phyloP scores from a whole-genome alignment of 2,113 vertebrate species.

The Mesitornis unicolor region DNA sequence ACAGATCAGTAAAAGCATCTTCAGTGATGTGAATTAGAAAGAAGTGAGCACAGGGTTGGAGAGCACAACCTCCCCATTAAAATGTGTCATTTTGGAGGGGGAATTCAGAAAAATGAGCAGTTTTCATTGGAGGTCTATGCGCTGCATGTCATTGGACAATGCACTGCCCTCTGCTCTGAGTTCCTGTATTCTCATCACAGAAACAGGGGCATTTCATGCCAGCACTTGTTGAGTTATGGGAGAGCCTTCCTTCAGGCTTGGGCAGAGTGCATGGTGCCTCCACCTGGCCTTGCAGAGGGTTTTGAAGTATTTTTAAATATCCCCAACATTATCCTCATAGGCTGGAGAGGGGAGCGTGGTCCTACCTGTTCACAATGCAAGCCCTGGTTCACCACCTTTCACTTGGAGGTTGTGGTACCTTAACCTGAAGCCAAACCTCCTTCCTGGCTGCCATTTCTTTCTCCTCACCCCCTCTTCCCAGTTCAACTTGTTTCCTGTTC shows the following conservation, averaged over 20 bases:
- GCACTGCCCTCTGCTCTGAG: not conserved
- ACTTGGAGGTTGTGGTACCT: not conserved
- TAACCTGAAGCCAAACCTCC: not conserved
- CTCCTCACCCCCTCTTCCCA: not conserved
- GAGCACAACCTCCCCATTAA: not conserved
- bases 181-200: not conserved
- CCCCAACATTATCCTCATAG: not conserved
- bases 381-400: not conserved
- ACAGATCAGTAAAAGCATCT: not conserved
- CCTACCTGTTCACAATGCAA: not conserved
- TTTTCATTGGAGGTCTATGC: not conserved
- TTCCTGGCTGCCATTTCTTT: not conserved
- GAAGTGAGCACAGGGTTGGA: rapidly evolving
- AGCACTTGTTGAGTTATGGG: not conserved
- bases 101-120: not conserved
- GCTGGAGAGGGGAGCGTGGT: not conserved
- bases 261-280: not conserved
- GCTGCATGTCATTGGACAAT: not conserved
- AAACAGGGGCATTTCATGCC: rapidly evolving
- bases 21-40: not conserved
- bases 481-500: not conserved
- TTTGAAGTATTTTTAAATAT: not conserved
- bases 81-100: not conserved
- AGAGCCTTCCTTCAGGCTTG: not conserved
- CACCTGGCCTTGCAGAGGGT: not conserved